These are phyloP conservation scores for Andrena trimmerana DNA, from an alignment of 2,888 invertebrate genomes.

Conservation along the genomic window DNA sequence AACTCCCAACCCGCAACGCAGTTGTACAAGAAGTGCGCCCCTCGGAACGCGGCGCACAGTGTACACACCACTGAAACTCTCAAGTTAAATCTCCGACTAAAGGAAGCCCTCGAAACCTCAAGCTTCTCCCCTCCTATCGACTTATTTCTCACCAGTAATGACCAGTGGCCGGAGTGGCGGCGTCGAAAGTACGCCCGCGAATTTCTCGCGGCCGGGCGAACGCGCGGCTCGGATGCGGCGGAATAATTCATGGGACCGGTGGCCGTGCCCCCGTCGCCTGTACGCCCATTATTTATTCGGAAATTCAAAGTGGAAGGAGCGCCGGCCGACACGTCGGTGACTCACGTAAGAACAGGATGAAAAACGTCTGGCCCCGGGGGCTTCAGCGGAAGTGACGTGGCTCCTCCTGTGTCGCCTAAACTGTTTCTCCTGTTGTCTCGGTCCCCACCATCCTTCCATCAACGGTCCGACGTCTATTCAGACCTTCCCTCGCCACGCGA, in stretches of 20 bases:
- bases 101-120: no score
- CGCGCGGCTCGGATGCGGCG: not conserved
- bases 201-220: not conserved
- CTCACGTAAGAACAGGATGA: constrained; percentile 51
- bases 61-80: no score
- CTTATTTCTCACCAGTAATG: no score
- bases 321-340: constrained; percentile 23
- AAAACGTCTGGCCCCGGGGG: constrained; percentile 58
- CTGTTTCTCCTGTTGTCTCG: constrained; percentile 50
- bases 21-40: no score
- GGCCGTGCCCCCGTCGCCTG: not conserved
- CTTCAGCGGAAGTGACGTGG: constrained; percentile 70
- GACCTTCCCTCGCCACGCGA: constrained; percentile 11
- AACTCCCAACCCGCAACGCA: no score
- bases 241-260: constrained; percentile 4
- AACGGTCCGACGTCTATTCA: constrained; percentile 41
- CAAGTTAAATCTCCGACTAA: no score
- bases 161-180: no score
- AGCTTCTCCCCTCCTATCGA: no score
- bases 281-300: constrained; percentile 73
- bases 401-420: constrained; percentile 60
- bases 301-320: constrained; percentile 64
- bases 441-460: constrained; percentile 42
- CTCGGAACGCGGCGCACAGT: no score
- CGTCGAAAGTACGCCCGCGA: not conserved